Base-by-base conservation (phyloP, 2,888 invertebrate genomes). In the Proisotoma minuta region DNA sequence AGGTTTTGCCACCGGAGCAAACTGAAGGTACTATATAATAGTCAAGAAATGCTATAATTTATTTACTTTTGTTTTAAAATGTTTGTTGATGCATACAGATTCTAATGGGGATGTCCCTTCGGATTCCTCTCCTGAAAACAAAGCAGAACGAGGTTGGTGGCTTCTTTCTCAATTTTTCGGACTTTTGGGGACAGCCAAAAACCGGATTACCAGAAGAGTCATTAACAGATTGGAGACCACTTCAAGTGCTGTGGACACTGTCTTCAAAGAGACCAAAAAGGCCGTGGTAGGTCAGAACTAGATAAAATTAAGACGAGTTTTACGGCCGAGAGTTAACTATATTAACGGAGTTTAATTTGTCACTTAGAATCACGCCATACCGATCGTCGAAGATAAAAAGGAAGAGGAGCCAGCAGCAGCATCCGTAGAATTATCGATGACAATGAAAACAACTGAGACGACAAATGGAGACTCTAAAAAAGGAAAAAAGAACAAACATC, bases 181-280 rank as follows among this genome's bases (percentile, higher is more conserved):
- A 28, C 58, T 70, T 28, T 20, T 60, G 43, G 28, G 57, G 24
- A 53, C 29, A 8, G 57, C 56, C 29, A 51, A 60, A 20, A 54
- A 54, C 8, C 43, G 69, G 1, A 26, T 71, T 1, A 54, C 65
- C 23, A 64, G 64, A 8, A 26, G 63, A 3, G 63, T 57, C 39
- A 64, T 66, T 22, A 47, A 57, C 12, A 63, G 68, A 20, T 54
- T 61, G 2, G 68, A 68, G 23, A 64, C 60, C 22, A 68, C 64
- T 22, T 60, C 62, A 20, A 39, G 57, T 40, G 67, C 62, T 22
- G 54, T 63, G 3, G 66, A 67, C 43, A 27, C 40, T 18, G 66
- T 69, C 4, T 59, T 60, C 57, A 66, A 69, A 26, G 59, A 65
- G 57, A 65, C 65, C 47, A 65, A 60, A 39, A 66, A 62, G 10